phyloP scores from a whole-genome alignment of 2,113 vertebrate genomes.

The Suncus etruscus region DNA sequence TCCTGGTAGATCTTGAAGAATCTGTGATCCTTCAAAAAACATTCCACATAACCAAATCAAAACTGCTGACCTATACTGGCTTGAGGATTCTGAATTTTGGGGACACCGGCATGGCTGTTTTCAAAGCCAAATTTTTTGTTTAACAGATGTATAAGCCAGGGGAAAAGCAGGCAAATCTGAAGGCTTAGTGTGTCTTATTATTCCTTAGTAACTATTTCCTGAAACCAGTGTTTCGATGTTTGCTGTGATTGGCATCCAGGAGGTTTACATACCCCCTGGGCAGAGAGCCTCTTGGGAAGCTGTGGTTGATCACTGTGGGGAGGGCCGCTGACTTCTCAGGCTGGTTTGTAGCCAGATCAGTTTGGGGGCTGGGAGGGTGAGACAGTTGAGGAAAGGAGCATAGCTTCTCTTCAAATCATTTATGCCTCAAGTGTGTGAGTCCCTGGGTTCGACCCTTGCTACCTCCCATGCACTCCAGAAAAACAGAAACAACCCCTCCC shows the following conservation, averaged over 20 bases:
- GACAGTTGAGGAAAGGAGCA: background rate
- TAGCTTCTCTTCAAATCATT: background rate
- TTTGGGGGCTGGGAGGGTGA: background rate
- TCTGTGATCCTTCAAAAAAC: slow-evolving; percentile 10
- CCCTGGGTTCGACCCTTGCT: too few species aligned
- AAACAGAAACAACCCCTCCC: too few species aligned
- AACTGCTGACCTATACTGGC: background rate
- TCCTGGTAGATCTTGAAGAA: slow-evolving; percentile 23
- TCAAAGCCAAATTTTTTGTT: slow-evolving; percentile 51
- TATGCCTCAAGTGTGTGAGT: too few species aligned
- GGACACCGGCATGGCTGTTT: background rate
- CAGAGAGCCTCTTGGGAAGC: background rate
- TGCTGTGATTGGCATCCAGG: background rate
- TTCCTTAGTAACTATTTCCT: slow-evolving; percentile 29
- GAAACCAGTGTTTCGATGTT: background rate
- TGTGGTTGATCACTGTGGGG: background rate
- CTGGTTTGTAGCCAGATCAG: background rate
- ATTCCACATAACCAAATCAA: background rate
- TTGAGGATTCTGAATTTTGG: slow-evolving; percentile 27
- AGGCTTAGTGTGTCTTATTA: background rate
- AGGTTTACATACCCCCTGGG: background rate
- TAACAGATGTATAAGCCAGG: background rate
- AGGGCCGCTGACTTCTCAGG: background rate
- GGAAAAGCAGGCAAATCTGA: slow-evolving; percentile 4
- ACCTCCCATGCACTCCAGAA: too few species aligned